phyloP scores from a whole-genome alignment of 2,797 vertebrate genomes.

The Phalloptychus januarius region DNA sequence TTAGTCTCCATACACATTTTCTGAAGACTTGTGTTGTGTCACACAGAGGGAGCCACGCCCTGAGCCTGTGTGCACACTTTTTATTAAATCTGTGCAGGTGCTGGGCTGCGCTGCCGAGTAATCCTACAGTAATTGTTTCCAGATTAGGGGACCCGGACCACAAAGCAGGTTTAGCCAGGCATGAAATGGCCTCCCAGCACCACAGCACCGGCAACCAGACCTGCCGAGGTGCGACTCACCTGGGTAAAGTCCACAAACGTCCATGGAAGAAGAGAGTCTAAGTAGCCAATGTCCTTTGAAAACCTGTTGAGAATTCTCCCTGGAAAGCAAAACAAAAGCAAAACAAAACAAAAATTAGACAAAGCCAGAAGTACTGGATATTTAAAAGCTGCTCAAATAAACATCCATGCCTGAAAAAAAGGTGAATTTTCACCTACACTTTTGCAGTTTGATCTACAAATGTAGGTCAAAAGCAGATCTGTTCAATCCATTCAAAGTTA shows the following conservation, averaged over 20 bases:
- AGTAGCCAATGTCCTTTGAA: conserved; percentile 94
- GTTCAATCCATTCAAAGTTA: conserved; percentile 29
- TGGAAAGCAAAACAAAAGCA: conserved; percentile 54
- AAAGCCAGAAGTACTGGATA: conserved; percentile 11
- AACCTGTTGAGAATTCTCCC: conserved; percentile 88
- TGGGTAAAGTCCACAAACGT: conserved; percentile 95
- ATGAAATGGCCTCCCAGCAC: conserved; percentile 85
- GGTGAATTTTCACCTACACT: background rate
- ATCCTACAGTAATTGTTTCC: conserved; percentile 87
- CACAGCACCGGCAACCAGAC: conserved; percentile 71
- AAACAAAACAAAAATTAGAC: conserved; percentile 44
- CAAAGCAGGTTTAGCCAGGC: conserved; percentile 84
- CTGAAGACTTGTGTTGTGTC: conserved; percentile 76
- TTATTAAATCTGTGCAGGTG: conserved; percentile 82
- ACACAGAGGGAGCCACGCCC: conserved; percentile 81
- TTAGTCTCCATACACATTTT: conserved; percentile 82
- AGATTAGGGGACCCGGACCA: conserved; percentile 83
- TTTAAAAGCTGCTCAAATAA: background rate
- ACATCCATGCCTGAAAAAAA: background rate
- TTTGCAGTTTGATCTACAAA: conserved; percentile 24
- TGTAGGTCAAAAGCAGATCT: conserved; percentile 26
- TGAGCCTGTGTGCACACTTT: conserved; percentile 84
- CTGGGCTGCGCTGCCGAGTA: conserved; percentile 82
- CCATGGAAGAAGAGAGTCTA: conserved; percentile 93
- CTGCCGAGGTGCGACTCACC: conserved; percentile 86